Evolutionary conservation across 2,888 invertebrate genomes (phyloP).

Genomic region (Branchinecta sandiegonensis): DNA sequence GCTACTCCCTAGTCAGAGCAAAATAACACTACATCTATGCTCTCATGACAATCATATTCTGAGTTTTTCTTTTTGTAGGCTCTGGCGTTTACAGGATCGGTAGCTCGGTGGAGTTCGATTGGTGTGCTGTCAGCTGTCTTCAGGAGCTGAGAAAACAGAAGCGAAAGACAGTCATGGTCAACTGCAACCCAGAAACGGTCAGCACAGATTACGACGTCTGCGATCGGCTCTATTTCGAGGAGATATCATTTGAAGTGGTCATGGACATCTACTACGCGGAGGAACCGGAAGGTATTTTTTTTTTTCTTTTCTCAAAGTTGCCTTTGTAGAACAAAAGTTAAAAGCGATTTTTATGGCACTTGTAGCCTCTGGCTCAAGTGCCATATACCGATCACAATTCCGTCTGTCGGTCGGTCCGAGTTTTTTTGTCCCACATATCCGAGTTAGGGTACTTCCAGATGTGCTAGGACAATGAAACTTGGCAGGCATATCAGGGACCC

Average conservation of each 20-base stretch:
- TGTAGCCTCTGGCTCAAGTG: no score
- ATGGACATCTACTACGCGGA: slow-evolving; percentile 96
- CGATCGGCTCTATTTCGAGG: slow-evolving; percentile 95
- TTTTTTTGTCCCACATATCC: no score
- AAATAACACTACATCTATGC: accelerated
- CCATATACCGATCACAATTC: no score
- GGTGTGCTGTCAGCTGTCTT: slow-evolving; percentile 95
- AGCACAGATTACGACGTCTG: slow-evolving; percentile 99
- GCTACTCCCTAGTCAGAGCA: no score
- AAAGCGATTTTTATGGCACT: no score
- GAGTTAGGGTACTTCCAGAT: no score
- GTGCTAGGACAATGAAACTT: no score
- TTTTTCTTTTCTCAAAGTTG: no score
- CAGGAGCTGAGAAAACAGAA: slow-evolving; percentile 73
- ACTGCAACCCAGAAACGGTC: slow-evolving; percentile 98
- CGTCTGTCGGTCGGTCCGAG: no score
- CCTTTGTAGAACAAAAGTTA: no score
- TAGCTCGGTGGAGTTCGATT: slow-evolving; percentile 99
- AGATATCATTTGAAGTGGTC: slow-evolving; percentile 95
- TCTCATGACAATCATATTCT: no score
- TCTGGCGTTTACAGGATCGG: slow-evolving; percentile 94
- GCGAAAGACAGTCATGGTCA: slow-evolving; percentile 90
- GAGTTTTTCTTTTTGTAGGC: slow-evolving; percentile 33
- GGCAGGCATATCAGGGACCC: no score
- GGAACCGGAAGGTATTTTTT: slow-evolving; percentile 56